Evolutionary conservation across 2,797 vertebrate species (phyloP).

Genomic region (Microctenopoma steveboyesi): DNA sequence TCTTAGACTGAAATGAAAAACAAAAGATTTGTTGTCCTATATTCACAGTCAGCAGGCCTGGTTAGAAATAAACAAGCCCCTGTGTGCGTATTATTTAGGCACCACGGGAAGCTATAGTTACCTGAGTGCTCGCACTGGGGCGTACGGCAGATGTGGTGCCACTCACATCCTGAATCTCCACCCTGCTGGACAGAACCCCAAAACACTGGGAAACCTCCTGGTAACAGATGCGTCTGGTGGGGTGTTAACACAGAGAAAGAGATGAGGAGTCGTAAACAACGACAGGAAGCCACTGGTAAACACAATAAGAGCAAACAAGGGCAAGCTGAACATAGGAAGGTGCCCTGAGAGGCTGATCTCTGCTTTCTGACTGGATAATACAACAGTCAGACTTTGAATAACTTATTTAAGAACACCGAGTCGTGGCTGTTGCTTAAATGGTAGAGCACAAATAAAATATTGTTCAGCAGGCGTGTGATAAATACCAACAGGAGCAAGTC

Average conservation of each 20-base stretch:
- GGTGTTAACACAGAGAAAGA: constrained; percentile 1
- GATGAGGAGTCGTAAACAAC: neutral
- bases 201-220: constrained; percentile 99
- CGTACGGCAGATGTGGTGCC: constrained; percentile 93
- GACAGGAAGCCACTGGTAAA: neutral
- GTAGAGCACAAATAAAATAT: neutral
- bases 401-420: constrained; percentile 22
- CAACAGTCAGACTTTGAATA: constrained; percentile 7
- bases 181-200: constrained; percentile 94
- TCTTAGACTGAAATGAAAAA: constrained; percentile 11
- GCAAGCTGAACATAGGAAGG: constrained; percentile 15
- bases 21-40: constrained; percentile 27
- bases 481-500: constrained; percentile 1
- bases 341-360: neutral
- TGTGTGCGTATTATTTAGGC: constrained; percentile 33
- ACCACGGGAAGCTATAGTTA: constrained; percentile 55
- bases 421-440: constrained; percentile 2
- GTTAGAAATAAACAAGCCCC: constrained; percentile 49
- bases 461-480: neutral
- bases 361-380: constrained; percentile 18
- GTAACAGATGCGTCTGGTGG: constrained; percentile 94
- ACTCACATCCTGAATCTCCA: constrained; percentile 95
- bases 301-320: constrained; percentile 15
- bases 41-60: constrained; percentile 33
- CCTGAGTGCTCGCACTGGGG: constrained; percentile 98